Evolutionary conservation across 2,797 vertebrate genomes (phyloP), one percentile per base, ranked within the genome.

Genomic region (Chromis chromis): DNA sequence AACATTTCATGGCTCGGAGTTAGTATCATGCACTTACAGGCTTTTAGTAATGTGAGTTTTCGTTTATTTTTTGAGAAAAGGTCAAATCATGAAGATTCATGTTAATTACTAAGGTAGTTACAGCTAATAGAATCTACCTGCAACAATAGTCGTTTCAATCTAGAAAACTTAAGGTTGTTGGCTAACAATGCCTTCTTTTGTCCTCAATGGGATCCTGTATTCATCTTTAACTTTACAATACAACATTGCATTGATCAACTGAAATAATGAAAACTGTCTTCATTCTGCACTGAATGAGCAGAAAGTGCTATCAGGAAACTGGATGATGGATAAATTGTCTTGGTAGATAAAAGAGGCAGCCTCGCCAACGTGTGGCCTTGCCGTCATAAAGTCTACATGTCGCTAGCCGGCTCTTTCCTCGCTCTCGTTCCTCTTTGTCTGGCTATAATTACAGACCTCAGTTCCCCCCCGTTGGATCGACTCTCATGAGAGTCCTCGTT

Each of bases 401-500:
- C 33, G 59, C 11, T 67, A 16, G 24, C 33, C 25, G 44, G 46
- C 33, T 68, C 28, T 19, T 53, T 36, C 22, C 40, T 63, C 36
- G 7, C 24, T 73, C 33, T 56, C 21, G 1, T 56, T 67, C 50
- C 44, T 61, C 49, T 74, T 53, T 40, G 14, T 66, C 52, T 50
- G 21, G 17, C 55, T 79, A 46, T 81, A 75, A 82, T 84, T 71
- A 76, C 79, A 64, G 67, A 71, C 44, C 21, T 46, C 40, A 14
- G 50, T 25, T 74, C 64, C 73, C 64, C 73, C 70, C 46, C n/a
- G 65, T 40, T 46, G 72, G 60, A 54, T 24, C 17, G n/a, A 42
- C 49, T 81, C 85, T 77, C 59, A 19, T 42, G 70, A 69, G 81
- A 78, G 42, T 58, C 57, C 56, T 81, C 55, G 36, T 65, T 79